Base-by-base conservation (phyloP, 2,888 invertebrate species). In the Drosophila birchii region DNA sequence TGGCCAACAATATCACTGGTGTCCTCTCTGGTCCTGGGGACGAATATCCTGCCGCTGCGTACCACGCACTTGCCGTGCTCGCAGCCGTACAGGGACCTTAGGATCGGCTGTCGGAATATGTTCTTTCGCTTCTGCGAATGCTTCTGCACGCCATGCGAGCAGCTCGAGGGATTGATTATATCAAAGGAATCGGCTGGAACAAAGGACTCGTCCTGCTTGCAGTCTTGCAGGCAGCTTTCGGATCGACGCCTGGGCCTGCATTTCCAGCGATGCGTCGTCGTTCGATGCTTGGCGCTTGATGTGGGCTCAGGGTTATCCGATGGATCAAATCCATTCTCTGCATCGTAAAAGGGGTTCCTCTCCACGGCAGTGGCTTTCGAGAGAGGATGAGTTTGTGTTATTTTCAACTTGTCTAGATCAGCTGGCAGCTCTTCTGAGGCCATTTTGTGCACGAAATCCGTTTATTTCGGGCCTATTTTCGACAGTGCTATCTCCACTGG, bases 371-470 rank as follows among this genome's bases (percentile, higher is more conserved):
- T 20, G 1, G 51, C 16, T 57, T 90, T 87, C 9, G 74, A 66
- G 44, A 80, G 80, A 51, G 84, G 84, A 58, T 93, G 92, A 47
- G 90, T 84, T 34, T 93, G 93, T 78, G 94, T 94, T 88, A 95
- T 94, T 92, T 94, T 94, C 75, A 95, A 90, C 86, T 93, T 94
- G 75, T 93, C 93, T 92, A 95, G 92, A 89, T 93, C 93, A 69
- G 93, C 93, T 77, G 94, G 93, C 76, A 94, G 86, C 68, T 93
- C 91, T 80, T 93, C 90, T 64, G 94, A 94, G 44, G 81, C 81
- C 90, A 90, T 90, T 59, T 14, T 47, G 43, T 11, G 14, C 23
- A 34, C n/a, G 20, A 64, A 64, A 49, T 41, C 32, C 20, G 20
- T 18, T 8, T 23, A 23, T n/a, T 12, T 51, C 5, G 26, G 3